Percentiles rank a stretch among this genome's conserved stretches.
Conservation (phyloP, 2,113 vertebrate species). For the Ia io region DNA sequence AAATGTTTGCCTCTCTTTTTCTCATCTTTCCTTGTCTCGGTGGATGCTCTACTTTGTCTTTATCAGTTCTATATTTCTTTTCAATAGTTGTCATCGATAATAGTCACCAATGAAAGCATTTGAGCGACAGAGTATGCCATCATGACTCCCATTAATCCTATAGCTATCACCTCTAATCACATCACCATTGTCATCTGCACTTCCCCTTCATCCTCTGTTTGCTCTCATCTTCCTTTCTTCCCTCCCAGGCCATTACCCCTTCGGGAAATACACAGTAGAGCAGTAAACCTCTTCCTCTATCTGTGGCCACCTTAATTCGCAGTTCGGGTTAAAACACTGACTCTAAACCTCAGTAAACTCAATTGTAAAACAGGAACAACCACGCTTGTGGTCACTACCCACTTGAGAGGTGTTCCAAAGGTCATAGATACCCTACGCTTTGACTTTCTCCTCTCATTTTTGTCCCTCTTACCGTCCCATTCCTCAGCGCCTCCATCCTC, state of each 20-base stretch:
- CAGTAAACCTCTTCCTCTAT: not conserved
- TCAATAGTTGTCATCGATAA: not conserved
- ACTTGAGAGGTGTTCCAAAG: not conserved
- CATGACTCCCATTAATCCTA: not conserved
- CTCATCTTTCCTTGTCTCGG: not conserved
- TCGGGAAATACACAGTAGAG: not conserved
- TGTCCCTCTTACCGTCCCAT: not conserved
- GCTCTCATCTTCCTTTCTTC: not conserved
- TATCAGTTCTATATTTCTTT: not conserved
- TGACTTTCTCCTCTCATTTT: not conserved
- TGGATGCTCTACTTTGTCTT: not conserved
- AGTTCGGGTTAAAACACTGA: not conserved
- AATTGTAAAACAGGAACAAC: not conserved
- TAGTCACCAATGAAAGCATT: not conserved
- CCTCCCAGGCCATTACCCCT: too few species aligned
- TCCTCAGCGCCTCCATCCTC: not conserved
- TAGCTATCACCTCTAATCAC: accelerated
- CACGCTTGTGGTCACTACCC: not conserved
- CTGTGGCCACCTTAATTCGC: not conserved
- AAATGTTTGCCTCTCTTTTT: not conserved
- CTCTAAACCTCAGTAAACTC: not conserved
- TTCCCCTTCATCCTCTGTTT: not conserved
- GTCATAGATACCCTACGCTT: not conserved
- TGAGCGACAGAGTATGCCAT: not conserved
- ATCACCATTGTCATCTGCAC: accelerated